Percentiles rank a stretch among this genome's conserved stretches.
Conservation (phyloP, 2,888 invertebrate genomes). For the Hirudinaria manillensis region DNA sequence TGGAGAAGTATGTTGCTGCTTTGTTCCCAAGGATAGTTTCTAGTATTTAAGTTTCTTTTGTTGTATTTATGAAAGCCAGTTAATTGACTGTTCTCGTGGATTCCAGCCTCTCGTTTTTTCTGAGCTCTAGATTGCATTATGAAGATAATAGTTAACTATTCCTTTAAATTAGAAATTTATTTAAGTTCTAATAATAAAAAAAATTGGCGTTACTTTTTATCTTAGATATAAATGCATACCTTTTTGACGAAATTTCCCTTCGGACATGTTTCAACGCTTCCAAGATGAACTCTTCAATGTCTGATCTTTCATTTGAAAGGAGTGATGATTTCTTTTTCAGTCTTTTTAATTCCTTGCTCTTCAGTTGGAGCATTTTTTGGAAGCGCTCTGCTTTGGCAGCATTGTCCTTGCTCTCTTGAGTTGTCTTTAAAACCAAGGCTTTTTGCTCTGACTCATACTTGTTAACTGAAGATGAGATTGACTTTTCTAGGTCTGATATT, state of each 20-base stretch:
- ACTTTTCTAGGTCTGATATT: conserved; percentile 3
- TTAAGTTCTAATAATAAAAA: no score
- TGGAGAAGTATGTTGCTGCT: no score
- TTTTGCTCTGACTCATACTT: neutral
- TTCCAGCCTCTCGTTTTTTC: no score
- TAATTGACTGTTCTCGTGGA: no score
- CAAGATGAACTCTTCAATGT: conserved; percentile 19
- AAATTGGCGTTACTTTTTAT: no score
- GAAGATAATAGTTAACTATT: no score
- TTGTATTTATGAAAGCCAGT: no score
- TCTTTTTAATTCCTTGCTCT: conserved; percentile 23
- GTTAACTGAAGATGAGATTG: neutral
- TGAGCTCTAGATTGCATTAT: no score
- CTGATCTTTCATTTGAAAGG: conserved; percentile 1
- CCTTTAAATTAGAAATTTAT: no score
- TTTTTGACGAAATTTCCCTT: conserved; percentile 21
- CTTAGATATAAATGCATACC: no score
- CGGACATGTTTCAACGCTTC: conserved; percentile 21
- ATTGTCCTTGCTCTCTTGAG: neutral
- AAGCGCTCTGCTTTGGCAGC: neutral
- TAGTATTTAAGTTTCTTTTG: no score
- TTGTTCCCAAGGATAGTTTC: no score
- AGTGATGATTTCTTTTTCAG: neutral
- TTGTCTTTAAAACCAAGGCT: neutral
- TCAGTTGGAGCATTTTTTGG: conserved; percentile 23